phyloP scores from a whole-genome alignment of 2,888 invertebrate genomes.

The Callyntrura guangdongensis region DNA sequence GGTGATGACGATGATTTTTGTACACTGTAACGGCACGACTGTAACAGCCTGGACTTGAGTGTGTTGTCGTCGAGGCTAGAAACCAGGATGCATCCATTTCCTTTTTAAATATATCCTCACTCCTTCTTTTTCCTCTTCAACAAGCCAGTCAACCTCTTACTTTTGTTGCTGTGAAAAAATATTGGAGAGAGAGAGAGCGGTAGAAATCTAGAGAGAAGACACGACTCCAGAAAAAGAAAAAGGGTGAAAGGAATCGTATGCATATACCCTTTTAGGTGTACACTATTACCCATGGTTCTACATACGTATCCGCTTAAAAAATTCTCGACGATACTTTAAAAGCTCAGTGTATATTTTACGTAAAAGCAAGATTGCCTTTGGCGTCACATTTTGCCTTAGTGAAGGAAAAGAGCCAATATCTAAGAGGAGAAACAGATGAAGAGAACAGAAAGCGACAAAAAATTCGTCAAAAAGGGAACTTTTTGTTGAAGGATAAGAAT shows the following conservation, averaged over 20 bases:
- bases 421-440: neutral
- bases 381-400: slow-evolving; percentile 17
- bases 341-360: neutral
- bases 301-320: neutral
- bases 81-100: slow-evolving; percentile 60
- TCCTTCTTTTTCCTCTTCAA: neutral
- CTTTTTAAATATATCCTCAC: slow-evolving; percentile 48
- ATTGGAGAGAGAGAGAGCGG: neutral
- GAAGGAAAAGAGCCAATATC: slow-evolving; percentile 20
- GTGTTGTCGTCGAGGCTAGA: slow-evolving; percentile 18
- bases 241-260: neutral
- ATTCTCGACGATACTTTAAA: neutral
- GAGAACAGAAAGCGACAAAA: too few species aligned
- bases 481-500: neutral
- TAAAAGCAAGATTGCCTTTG: slow-evolving; percentile 26
- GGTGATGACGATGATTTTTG: neutral
- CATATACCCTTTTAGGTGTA: too few species aligned
- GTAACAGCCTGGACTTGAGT: neutral
- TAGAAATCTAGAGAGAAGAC: neutral
- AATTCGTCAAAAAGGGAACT: slow-evolving; percentile 29
- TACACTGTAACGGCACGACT: neutral
- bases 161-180: slow-evolving; percentile 31
- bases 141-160: neutral
- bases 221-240: neutral
- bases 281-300: neutral